Conservation (phyloP, 2,888 invertebrate genomes). For the Drosophila demipolita region DNA sequence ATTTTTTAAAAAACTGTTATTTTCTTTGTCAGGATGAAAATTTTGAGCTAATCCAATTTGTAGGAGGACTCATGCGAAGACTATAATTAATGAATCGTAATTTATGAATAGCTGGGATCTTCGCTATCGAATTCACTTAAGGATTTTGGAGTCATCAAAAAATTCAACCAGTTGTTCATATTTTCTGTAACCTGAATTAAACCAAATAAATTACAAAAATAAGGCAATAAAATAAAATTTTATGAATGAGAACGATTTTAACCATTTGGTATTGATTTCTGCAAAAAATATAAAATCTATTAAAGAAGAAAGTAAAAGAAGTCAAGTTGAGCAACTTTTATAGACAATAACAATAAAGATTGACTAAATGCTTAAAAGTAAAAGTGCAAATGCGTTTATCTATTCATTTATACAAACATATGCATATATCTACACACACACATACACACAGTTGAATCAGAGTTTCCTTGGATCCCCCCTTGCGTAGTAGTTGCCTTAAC, state of each 20-base stretch:
- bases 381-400: neutral
- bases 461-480: neutral
- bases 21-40: neutral
- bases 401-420: neutral
- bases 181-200: neutral
- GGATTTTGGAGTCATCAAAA: neutral
- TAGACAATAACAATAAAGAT: constrained; percentile 15
- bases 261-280: neutral
- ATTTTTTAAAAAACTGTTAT: neutral
- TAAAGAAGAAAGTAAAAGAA: neutral
- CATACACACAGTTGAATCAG: neutral
- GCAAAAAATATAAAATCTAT: neutral
- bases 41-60: neutral
- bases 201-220: neutral
- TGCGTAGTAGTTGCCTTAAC: constrained; percentile 56
- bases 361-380: neutral
- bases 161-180: no score
- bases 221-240: neutral
- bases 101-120: neutral
- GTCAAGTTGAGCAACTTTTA: neutral
- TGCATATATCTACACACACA: neutral
- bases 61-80: neutral
- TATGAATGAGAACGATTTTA: neutral
- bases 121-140: neutral
- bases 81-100: neutral